Conservation (phyloP, 2,888 invertebrate species). For the Charanyca ferruginea region DNA sequence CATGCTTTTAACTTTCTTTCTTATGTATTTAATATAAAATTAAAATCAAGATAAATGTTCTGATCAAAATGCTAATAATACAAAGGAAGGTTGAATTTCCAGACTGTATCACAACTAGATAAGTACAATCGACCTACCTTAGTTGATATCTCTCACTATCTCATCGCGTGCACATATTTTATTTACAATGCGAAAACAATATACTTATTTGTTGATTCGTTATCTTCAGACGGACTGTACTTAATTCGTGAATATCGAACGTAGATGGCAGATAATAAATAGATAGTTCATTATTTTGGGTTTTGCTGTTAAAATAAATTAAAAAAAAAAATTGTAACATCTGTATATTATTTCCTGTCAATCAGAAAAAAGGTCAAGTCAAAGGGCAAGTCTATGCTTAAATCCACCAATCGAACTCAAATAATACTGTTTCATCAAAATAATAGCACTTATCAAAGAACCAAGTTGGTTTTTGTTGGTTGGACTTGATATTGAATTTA, state of each 20-base stretch:
- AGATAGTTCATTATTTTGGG: conserved; percentile 4
- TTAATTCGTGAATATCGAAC: conserved; percentile 31
- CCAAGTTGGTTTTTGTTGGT: neutral
- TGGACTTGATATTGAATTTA: neutral
- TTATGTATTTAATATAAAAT: too few relatives aligned
- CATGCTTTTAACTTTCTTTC: too few relatives aligned
- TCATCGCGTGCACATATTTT: conserved; percentile 32
- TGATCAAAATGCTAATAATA: conserved; percentile 9
- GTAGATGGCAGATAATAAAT: conserved; percentile 25
- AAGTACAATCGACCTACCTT: conserved; percentile 21
- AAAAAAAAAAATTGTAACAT: neutral
- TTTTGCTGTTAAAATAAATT: conserved; percentile 1
- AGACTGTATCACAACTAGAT: conserved; percentile 42
- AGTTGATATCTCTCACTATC: conserved; percentile 49
- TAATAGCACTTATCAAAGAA: neutral
- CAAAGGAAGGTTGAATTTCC: conserved; percentile 20
- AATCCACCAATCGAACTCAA: neutral
- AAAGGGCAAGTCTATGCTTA: neutral
- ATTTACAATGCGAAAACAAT: conserved; percentile 25
- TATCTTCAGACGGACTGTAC: conserved; percentile 48
- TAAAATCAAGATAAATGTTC: neutral
- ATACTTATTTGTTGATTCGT: conserved; percentile 15
- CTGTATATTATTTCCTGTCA: too few relatives aligned
- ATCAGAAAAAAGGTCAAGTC: neutral
- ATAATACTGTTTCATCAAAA: neutral